A percentile compares a stretch with the other conserved stretches of the same genome.
These are phyloP conservation scores for Pseudomyrmex pallidus DNA, from an alignment of 1,140 invertebrate genomes.

Conservation along the genomic window DNA sequence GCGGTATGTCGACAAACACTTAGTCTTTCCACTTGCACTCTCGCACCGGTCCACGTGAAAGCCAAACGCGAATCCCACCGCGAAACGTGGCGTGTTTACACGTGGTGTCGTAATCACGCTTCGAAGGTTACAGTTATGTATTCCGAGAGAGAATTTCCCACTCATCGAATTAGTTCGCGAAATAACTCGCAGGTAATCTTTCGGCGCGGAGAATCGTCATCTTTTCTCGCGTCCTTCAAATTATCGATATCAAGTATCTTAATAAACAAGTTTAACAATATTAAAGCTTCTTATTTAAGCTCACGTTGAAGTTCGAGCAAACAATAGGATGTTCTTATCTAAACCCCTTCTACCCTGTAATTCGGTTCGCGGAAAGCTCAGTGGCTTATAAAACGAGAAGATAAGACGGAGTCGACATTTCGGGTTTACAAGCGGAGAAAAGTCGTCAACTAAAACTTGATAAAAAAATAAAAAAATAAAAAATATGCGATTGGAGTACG, in stretches of 20 bases:
- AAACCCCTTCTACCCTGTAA: not conserved
- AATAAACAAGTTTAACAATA: constrained; percentile 22
- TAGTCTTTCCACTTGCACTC: constrained; percentile 44
- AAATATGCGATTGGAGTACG: no score
- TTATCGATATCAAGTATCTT: constrained; percentile 23
- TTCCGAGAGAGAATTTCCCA: not conserved
- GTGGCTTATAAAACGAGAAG: not conserved
- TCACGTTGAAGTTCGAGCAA: not conserved
- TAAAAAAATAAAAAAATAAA: no score
- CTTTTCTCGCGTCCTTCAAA: not conserved
- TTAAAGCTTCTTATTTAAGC: constrained; percentile 23
- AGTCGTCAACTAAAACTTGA: not conserved
- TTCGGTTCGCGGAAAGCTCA: constrained; percentile 11
- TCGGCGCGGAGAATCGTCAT: not conserved
- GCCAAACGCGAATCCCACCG: not conserved
- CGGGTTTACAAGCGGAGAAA: not conserved
- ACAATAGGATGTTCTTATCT: constrained; percentile 37
- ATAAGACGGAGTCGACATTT: not conserved
- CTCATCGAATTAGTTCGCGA: not conserved
- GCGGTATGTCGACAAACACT: constrained; percentile 42
- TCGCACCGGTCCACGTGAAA: constrained; percentile 37
- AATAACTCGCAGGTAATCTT: not conserved
- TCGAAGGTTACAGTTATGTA: not conserved
- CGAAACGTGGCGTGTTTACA: constrained; percentile 18
- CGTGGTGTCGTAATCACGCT: constrained; percentile 21